Percentiles rank a stretch among this genome's conserved stretches.
phyloP scores from a whole-genome alignment of 2,797 vertebrate genomes.

The Gallinago stenura region DNA sequence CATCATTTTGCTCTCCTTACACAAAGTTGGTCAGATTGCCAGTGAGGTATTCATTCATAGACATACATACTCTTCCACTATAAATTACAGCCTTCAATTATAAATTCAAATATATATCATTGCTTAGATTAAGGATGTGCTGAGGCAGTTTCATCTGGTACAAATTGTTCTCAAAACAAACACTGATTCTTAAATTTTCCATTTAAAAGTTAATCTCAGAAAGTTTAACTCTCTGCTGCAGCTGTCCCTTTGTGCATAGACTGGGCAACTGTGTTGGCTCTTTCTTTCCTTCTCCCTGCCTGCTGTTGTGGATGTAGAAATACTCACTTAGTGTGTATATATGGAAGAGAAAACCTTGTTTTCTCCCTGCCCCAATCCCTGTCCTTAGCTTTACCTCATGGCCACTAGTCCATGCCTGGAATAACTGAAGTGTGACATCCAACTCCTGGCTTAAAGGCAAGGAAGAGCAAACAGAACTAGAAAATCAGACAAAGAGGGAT shows the following conservation, averaged over 20 bases:
- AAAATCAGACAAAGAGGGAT: background rate
- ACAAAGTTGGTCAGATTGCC: slow-evolving; percentile 30
- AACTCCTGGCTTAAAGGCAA: background rate
- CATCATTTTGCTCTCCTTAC: slow-evolving; percentile 25
- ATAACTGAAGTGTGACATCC: background rate
- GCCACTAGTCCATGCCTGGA: background rate
- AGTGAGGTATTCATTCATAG: slow-evolving; percentile 24
- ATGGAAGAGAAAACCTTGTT: background rate
- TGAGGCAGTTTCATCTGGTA: background rate
- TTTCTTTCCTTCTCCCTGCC: background rate
- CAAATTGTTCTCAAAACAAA: background rate
- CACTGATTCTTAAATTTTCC: background rate
- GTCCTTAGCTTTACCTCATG: background rate
- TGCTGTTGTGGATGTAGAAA: background rate
- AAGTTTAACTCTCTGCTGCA: background rate
- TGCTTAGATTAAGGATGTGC: background rate
- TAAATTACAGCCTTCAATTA: slow-evolving; percentile 3
- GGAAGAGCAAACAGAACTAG: background rate
- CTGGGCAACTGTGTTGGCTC: background rate
- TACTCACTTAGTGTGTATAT: background rate
- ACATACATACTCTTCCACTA: background rate
- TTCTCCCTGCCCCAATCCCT: background rate
- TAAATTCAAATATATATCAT: background rate
- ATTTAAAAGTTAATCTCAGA: background rate
- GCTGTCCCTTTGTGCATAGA: background rate